Conservation (phyloP, 2,888 invertebrate species). For the Parapristionchus giblindavisi region DNA sequence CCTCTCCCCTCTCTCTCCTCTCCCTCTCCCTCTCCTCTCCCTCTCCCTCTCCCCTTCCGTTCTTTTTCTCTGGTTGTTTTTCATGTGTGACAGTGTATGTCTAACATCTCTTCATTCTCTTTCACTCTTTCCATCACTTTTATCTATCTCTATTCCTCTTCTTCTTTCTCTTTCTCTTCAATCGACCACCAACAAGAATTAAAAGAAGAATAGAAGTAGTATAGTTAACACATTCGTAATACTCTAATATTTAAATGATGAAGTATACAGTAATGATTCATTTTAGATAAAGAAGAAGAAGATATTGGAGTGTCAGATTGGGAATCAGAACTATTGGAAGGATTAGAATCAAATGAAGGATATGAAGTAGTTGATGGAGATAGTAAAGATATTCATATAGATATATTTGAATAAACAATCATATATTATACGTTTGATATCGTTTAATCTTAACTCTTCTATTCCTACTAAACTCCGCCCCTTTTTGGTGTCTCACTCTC, state of each 20-base stretch:
- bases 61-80: constrained; percentile 19
- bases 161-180: constrained; percentile 3
- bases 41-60: constrained; percentile 8
- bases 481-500: background rate
- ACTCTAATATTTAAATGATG: too few relatives aligned
- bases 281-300: background rate
- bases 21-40: background rate
- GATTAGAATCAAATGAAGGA: background rate
- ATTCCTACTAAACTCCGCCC: constrained; percentile 31
- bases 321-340: constrained; percentile 20
- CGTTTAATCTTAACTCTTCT: background rate
- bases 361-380: constrained; percentile 28
- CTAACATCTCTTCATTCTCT: constrained; percentile 22
- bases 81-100: constrained; percentile 18
- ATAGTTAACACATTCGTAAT: too few relatives aligned
- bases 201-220: too few relatives aligned
- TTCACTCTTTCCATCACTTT: background rate
- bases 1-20: constrained; percentile 34
- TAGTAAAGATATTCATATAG: constrained; percentile 21
- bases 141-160: background rate
- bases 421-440: background rate
- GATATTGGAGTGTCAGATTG: background rate
- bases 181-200: background rate
- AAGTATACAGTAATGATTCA: background rate
- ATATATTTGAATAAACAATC: constrained; percentile 5